phyloP scores from a whole-genome alignment of 1,140 invertebrate species.

The Drosophila pectinifera region DNA sequence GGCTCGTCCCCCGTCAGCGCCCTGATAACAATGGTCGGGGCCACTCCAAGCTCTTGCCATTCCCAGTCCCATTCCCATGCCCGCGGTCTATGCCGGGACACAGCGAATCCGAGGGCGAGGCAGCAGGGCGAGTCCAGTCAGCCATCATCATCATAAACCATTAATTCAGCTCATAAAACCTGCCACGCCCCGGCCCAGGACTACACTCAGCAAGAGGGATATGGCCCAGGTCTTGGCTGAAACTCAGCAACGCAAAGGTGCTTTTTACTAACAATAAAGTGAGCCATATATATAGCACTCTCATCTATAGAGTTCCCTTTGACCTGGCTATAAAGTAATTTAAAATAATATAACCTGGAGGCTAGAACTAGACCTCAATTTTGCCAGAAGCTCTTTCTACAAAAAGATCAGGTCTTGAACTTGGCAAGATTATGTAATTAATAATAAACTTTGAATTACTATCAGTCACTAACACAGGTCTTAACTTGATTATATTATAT shows the following conservation, averaged over 20 bases:
- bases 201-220: constrained; percentile 14
- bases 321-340: no score
- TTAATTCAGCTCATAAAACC: constrained; percentile 75
- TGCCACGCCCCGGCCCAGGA: constrained; percentile 51
- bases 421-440: no score
- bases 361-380: no score
- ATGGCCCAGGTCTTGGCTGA: background rate
- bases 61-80: constrained; percentile 7
- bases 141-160: constrained; percentile 71
- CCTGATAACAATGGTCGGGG: constrained; percentile 31
- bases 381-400: no score
- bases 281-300: background rate
- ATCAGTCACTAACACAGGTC: no score
- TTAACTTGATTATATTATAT: no score
- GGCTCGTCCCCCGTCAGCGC: constrained; percentile 14
- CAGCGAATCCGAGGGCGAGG: constrained; percentile 12
- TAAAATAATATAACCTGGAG: no score
- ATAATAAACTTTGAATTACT: no score
- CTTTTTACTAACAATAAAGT: background rate
- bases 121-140: constrained; percentile 43
- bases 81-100: constrained; percentile 18
- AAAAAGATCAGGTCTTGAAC: no score
- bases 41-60: background rate
- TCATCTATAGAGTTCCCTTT: no score
- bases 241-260: no score